These are phyloP conservation scores for Oceanodroma leucorhoa DNA, from an alignment of 2,797 vertebrate genomes.

Conservation along the genomic window DNA sequence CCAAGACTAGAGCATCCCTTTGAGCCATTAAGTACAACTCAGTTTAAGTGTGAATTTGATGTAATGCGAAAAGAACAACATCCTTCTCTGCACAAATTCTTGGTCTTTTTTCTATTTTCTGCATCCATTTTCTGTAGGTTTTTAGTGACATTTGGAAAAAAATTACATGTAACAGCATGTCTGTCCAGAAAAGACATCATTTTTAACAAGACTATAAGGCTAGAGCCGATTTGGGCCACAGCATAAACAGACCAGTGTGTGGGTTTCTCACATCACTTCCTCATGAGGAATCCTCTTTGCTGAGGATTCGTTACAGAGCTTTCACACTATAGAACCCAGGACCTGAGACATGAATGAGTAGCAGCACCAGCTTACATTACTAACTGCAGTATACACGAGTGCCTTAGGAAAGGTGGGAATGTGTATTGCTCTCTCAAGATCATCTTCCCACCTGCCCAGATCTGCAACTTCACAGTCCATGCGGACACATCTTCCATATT, in stretches of 20 bases:
- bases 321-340: background rate
- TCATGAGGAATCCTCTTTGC: background rate
- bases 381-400: background rate
- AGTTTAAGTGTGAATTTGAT: background rate
- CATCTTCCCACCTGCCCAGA: background rate
- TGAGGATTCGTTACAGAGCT: background rate
- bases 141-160: background rate
- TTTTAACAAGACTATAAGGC: background rate
- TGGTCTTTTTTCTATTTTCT: background rate
- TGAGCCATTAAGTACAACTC: background rate
- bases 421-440: background rate
- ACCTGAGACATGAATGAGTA: background rate
- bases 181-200: background rate
- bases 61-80: background rate
- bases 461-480: rapidly evolving
- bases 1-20: background rate
- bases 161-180: background rate
- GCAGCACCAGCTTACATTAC: background rate
- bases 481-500: background rate
- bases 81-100: background rate
- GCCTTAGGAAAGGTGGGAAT: background rate
- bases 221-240: background rate
- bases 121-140: background rate
- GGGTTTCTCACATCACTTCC: background rate
- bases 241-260: background rate